A percentile compares a stretch with the other conserved stretches of the same genome.
phyloP scores from a whole-genome alignment of 2,113 vertebrate species.

The Pseudolaguvia tuberculata region DNA sequence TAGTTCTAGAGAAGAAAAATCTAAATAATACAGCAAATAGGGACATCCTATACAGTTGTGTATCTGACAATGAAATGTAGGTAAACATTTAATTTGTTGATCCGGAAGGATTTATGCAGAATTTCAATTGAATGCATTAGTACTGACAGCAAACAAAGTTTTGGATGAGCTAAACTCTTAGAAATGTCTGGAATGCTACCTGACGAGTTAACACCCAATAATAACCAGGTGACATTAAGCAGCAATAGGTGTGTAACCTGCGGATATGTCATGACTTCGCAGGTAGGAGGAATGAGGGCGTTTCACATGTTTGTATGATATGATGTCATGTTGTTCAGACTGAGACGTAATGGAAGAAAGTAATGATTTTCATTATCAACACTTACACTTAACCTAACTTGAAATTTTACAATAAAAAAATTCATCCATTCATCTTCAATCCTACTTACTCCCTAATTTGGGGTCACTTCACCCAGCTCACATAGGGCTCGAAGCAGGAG shows the following conservation, averaged over 20 bases:
- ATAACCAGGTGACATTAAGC: neutral
- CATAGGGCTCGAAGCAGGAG: no score
- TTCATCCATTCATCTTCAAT: no score
- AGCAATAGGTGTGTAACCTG: neutral
- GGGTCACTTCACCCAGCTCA: no score
- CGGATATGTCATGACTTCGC: no score
- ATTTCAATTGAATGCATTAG: neutral
- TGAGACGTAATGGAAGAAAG: neutral
- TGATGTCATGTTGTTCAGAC: neutral
- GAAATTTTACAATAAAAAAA: no score
- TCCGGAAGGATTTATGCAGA: neutral
- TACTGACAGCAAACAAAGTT: no score
- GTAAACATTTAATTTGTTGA: neutral
- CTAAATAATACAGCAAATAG: no score
- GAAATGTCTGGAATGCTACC: neutral
- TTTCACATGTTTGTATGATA: neutral
- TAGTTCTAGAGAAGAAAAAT: no score
- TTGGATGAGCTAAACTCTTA: neutral
- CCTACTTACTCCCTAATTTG: neutral
- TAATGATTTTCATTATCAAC: no score
- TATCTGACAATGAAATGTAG: neutral
- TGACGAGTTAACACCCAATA: no score
- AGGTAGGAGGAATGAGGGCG: neutral
- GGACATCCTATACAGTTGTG: neutral
- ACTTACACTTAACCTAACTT: no score